Percentiles rank a stretch among this genome's conserved stretches.
phyloP scores from a whole-genome alignment of 2,888 invertebrate species.

The Drosophila nr. perissopoda region DNA sequence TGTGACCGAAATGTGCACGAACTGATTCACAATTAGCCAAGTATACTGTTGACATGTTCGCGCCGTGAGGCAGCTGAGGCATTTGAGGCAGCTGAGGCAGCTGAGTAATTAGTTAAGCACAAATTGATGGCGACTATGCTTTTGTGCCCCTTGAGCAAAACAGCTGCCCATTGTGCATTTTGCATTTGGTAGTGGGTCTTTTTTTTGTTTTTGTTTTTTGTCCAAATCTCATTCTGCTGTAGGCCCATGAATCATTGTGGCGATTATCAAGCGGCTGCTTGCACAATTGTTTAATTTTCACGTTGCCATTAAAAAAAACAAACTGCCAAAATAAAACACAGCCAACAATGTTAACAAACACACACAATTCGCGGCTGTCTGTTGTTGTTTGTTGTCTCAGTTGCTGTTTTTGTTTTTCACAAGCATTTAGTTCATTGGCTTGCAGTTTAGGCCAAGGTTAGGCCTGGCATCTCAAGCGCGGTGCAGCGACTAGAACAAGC shows the following conservation, averaged over 20 bases:
- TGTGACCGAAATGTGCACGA: slow-evolving; percentile 1
- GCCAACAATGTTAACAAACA: slow-evolving; percentile 58
- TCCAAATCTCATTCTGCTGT: slow-evolving; percentile 45
- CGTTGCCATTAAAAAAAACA: slow-evolving; percentile 66
- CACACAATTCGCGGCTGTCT: slow-evolving; percentile 37
- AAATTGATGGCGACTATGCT: slow-evolving; percentile 48
- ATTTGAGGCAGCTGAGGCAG: slow-evolving; percentile 24
- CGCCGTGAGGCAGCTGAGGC: slow-evolving; percentile 22
- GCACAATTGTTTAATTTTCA: slow-evolving; percentile 82
- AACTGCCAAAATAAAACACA: slow-evolving; percentile 56
- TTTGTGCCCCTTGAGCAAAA: slow-evolving; percentile 27
- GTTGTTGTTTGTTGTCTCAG: slow-evolving; percentile 29
- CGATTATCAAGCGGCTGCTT: slow-evolving; percentile 74
- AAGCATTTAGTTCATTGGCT: slow-evolving; percentile 83
- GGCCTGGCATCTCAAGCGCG: slow-evolving; percentile 68
- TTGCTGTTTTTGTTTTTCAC: slow-evolving; percentile 48
- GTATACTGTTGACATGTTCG: slow-evolving; percentile 39
- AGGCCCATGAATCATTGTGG: slow-evolving; percentile 70
- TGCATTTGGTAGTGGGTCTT: slow-evolving; percentile 9
- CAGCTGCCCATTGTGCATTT: slow-evolving; percentile 52
- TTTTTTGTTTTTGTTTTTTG: slow-evolving; percentile 4
- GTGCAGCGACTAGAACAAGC: slow-evolving; percentile 64
- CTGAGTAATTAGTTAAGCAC: slow-evolving; percentile 58
- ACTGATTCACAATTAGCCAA: slow-evolving; percentile 39
- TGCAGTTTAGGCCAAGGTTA: slow-evolving; percentile 83